Conservation (phyloP, 2,797 vertebrate genomes). For the Darevskia mixta region DNA sequence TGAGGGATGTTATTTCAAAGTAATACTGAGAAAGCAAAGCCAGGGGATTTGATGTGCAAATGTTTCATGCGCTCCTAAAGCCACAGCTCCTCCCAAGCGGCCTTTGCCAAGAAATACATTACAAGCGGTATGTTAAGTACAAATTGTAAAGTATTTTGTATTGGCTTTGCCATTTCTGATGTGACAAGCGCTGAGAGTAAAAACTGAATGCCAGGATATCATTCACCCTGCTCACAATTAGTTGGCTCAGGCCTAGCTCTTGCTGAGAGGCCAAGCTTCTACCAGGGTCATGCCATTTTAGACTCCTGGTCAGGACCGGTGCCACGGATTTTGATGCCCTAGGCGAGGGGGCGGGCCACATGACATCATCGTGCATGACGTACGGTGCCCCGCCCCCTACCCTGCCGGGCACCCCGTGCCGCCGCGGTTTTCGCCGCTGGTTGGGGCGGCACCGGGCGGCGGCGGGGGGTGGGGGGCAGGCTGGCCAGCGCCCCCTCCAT, state of each 20-base stretch:
- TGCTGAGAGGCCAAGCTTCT: not conserved
- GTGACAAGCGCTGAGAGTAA: not conserved
- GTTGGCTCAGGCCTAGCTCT: not conserved
- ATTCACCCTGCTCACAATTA: not conserved
- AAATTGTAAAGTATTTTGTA: slow-evolving; percentile 8
- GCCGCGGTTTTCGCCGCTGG: no score
- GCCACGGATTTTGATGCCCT: no score
- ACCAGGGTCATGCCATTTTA: not conserved
- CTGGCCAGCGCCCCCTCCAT: no score
- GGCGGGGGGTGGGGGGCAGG: no score
- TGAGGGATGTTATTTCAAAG: slow-evolving; percentile 27
- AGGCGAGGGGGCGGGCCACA: no score
- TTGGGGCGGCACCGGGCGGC: no score
- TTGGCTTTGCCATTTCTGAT: not conserved
- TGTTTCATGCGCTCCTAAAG: slow-evolving; percentile 21
- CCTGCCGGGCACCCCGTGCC: no score
- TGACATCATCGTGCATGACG: no score
- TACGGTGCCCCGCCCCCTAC: no score
- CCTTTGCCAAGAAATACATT: slow-evolving; percentile 23
- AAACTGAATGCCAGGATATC: not conserved
- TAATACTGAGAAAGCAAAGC: slow-evolving; percentile 14
- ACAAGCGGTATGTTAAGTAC: not conserved
- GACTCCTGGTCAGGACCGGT: not conserved
- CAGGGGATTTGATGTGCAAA: slow-evolving; percentile 23
- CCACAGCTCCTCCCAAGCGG: slow-evolving; percentile 15